A percentile compares a stretch with the other conserved stretches of the same genome.
These are phyloP conservation scores for Plodia interpunctella DNA, from an alignment of 1,140 invertebrate species.

Conservation along the genomic window DNA sequence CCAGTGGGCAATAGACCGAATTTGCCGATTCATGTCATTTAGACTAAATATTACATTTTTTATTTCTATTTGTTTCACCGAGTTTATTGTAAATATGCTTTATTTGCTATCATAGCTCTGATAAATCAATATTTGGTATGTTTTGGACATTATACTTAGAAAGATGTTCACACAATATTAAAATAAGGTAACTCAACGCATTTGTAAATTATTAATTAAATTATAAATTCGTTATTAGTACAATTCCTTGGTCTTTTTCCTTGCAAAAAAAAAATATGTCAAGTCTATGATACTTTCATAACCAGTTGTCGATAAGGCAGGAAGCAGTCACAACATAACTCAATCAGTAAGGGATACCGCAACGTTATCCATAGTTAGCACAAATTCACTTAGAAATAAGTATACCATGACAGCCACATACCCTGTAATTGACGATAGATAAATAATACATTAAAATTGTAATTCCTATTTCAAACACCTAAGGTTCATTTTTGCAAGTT, in stretches of 20 bases:
- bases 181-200: conserved; percentile 19
- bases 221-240: conserved; percentile 40
- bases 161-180: conserved; percentile 7
- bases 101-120: conserved; percentile 10
- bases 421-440: not conserved
- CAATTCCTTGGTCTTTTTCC: conserved; percentile 21
- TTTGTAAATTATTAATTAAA: conserved; percentile 40
- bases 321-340: not conserved
- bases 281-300: not conserved
- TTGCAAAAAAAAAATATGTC: not conserved
- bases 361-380: not conserved
- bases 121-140: conserved; percentile 6
- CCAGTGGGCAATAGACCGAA: no score
- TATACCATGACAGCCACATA: not conserved
- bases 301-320: not conserved
- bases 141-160: conserved; percentile 13
- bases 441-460: not conserved
- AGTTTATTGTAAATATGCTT: conserved; percentile 7
- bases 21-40: conserved; percentile 22
- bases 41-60: conserved; percentile 11
- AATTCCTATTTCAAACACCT: not conserved
- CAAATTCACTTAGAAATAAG: not conserved
- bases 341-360: not conserved
- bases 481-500: not conserved
- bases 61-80: not conserved